These are phyloP conservation scores for Phalanger gymnotis DNA, from an alignment of 2,797 vertebrate species.

Conservation along the genomic window DNA sequence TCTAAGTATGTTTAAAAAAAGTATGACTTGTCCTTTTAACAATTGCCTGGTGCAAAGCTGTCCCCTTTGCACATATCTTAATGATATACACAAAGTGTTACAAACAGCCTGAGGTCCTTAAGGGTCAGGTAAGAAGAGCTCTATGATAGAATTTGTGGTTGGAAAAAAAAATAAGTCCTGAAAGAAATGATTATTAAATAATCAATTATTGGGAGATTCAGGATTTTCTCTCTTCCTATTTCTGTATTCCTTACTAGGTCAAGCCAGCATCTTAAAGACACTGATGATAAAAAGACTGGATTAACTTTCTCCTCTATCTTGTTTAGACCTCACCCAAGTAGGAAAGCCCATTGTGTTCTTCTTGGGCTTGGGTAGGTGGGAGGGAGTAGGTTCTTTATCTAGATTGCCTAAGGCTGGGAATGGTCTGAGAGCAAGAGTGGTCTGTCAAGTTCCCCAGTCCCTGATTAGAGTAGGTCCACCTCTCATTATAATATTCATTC, in stretches of 20 bases:
- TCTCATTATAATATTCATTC: not conserved
- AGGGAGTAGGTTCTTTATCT: not conserved
- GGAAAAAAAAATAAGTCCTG: constrained; percentile 26
- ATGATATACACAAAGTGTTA: constrained; percentile 10
- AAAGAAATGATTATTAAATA: not conserved
- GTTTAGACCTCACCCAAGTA: not conserved
- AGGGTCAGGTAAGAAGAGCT: not conserved
- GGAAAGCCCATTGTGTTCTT: not conserved
- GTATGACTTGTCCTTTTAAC: not conserved
- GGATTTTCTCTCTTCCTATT: not conserved
- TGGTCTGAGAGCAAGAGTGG: not conserved
- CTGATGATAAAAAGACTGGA: not conserved
- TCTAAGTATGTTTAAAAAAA: constrained; percentile 24
- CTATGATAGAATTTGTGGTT: not conserved
- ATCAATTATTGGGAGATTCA: not conserved
- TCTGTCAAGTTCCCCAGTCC: not conserved
- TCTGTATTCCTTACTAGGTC: not conserved
- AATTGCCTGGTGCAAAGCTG: constrained; percentile 10
- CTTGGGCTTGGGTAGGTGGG: rapidly evolving
- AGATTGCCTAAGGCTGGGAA: not conserved
- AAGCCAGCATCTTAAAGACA: not conserved
- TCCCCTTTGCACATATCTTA: not conserved
- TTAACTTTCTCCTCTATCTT: not conserved
- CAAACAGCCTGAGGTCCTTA: constrained; percentile 30
- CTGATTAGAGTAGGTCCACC: not conserved